A percentile compares a stretch with the other conserved stretches of the same genome.
These are phyloP conservation scores for Calvadosia cruxmelitensis DNA, from an alignment of 30 jellyfish, hydroid and myxozoan genomes.

Conservation along the genomic window DNA sequence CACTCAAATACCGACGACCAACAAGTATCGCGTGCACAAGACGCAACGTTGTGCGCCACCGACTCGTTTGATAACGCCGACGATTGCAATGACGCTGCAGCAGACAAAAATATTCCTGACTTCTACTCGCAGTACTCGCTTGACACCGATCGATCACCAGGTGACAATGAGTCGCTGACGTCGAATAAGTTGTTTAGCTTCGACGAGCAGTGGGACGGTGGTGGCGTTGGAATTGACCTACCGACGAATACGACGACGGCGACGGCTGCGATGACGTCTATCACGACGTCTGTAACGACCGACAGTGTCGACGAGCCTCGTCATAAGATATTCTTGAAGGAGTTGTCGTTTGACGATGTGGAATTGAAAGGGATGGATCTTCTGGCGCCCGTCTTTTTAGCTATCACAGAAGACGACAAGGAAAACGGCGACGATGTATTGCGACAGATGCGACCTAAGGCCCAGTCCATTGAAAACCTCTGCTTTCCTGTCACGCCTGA, in stretches of 20 bases:
- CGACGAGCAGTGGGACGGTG: not conserved
- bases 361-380: conserved; percentile 65
- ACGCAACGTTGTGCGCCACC: too few species aligned
- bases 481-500: conserved; percentile 13
- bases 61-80: not conserved
- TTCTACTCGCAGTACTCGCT: too few species aligned
- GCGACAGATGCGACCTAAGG: conserved; percentile 41
- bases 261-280: not conserved
- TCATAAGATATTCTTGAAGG: conserved; percentile 42
- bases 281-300: conserved; percentile 17
- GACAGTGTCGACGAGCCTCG: not conserved
- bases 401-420: conserved; percentile 75
- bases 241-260: not conserved
- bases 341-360: conserved; percentile 78
- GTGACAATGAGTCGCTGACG: not conserved
- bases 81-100: not conserved
- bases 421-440: conserved; percentile 43
- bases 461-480: conserved; percentile 79
- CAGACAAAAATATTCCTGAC: not conserved
- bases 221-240: not conserved
- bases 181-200: not conserved
- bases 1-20: not conserved
- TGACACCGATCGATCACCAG: too few species aligned
- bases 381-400: conserved; percentile 87
- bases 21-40: not conserved